Evolutionary conservation across 2,797 vertebrate genomes (phyloP), one percentile per base, ranked within the genome.

Genomic region (Ibycter americanus): DNA sequence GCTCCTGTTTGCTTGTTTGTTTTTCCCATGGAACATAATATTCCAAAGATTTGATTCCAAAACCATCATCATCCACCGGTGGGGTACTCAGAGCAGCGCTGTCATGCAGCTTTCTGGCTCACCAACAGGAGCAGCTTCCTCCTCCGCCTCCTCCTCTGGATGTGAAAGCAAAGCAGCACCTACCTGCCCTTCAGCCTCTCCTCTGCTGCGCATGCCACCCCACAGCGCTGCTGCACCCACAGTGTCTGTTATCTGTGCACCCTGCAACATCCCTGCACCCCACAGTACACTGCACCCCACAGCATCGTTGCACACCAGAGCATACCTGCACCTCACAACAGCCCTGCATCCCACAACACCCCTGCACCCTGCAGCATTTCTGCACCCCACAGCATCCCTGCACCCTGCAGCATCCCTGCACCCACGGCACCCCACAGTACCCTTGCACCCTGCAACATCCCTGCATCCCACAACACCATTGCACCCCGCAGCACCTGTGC

Each of bases 31-130:
- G 23, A 67, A 62, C 13, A 25, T 3, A 23, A 15, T 12, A n/a
- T 36, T 31, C 12, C 15, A 36, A 83, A 52, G 23, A 26, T 32
- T 23, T 58, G 6, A 52, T 58, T 63, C 49, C 19, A 23, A 94
- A 85, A 19, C 5, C 9, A 25, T 11, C 0, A 0, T 23, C 36
- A 15, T 46, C 34, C 26, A 19, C 51, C 1, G 0, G 26, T 31
- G 32, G 34, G 36, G 21, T 32, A 9, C 22, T 66, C 36, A 31
- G 40, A 72, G 63, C 89, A 32, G 40, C 7, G 0, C 27, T 74
- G 78, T 27, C 1, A 3, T 0, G 3, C 44, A 74, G n/a, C 25
- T 54, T 19, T 77, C 52, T 0, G 0, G 21, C 36, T 26, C 10
- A 1, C 29, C 11, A 29, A 15, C 0, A 5, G n/a, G 32, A 82